Percentiles rank a stretch among this genome's conserved stretches.
Evolutionary conservation across 2,888 invertebrate genomes (phyloP).

Genomic region (Melikaiella ostensackeni): DNA sequence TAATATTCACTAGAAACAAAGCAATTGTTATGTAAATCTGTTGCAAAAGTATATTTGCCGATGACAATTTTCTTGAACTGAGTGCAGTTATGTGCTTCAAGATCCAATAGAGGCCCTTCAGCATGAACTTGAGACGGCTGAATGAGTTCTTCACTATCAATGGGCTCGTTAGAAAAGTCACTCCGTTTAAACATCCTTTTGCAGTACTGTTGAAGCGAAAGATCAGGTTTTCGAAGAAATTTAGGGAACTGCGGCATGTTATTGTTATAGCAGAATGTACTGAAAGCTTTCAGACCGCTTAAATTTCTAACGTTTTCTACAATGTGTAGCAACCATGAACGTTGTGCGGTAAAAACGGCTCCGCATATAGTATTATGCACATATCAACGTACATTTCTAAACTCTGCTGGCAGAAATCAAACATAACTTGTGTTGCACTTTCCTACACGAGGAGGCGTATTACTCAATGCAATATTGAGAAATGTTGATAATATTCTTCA

Average conservation of each 20-base stretch:
- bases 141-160: too few species aligned
- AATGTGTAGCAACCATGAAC: background rate
- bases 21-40: too few species aligned
- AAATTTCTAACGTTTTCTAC: constrained; percentile 45
- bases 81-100: too few species aligned
- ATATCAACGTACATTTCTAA: constrained; percentile 11
- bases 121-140: too few species aligned
- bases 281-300: constrained; percentile 52
- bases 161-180: too few species aligned
- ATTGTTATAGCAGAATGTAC: constrained; percentile 29
- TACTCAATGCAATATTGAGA: constrained; percentile 46
- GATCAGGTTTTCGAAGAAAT: too few species aligned
- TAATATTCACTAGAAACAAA: background rate
- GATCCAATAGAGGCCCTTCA: too few species aligned
- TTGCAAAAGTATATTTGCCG: too few species aligned
- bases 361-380: background rate
- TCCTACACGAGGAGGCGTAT: background rate
- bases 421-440: background rate
- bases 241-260: too few species aligned
- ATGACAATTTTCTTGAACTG: too few species aligned
- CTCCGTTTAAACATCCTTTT: too few species aligned
- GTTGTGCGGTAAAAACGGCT: background rate
- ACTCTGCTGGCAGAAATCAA: constrained; percentile 2
- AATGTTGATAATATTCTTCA: background rate
- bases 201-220: too few species aligned